Evolutionary conservation across 2,797 vertebrate species (phyloP), one percentile per base, ranked within the genome.

Genomic region (Agapornis canus): DNA sequence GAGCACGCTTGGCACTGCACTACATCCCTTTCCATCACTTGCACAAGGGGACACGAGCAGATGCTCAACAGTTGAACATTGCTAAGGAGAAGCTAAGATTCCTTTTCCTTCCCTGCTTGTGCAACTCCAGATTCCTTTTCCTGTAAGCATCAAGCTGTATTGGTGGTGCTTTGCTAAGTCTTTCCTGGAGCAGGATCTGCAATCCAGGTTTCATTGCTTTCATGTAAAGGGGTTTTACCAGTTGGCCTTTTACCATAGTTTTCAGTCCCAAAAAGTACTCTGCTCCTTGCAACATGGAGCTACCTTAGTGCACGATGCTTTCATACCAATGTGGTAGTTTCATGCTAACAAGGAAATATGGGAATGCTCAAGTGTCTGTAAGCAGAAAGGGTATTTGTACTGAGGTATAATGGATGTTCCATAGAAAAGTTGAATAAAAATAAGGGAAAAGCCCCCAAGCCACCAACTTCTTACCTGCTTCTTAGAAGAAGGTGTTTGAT

Each of bases 381-480:
- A 82, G 88, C 88, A 94, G 80, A 61, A 86, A 75, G 54, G 63
- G 12, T 69, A 40, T 63, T 79, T 69, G 82, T 90, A 83, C 57
- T 95, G 94, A 96, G 94, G 94, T 96, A 95, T 90, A 78, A 83
- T 72, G 86, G 63, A 83, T 79, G 32, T 61, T 63, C 72, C 63
- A 71, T 37, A 86, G 61, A 4, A 47, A 79, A 78, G 25, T 32
- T 73, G 54, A 88, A 42, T 26, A 80, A 71, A 13, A 82, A 47
- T 70, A 61, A 79, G 60, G 60, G 27, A 31, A 6, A 57, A 52
- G 12, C 2, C 51, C 37, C 13, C 43, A 88, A 92, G 49, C 70
- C 63, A 69, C 39, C 66, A 82, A 56, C 43, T 37, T 90, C 85
- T 86, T 72, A 79, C 82, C 94, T 92, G 85, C 76, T 90, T 23